Base-by-base conservation (phyloP, 2,888 invertebrate genomes). In the Selenia dentaria region DNA sequence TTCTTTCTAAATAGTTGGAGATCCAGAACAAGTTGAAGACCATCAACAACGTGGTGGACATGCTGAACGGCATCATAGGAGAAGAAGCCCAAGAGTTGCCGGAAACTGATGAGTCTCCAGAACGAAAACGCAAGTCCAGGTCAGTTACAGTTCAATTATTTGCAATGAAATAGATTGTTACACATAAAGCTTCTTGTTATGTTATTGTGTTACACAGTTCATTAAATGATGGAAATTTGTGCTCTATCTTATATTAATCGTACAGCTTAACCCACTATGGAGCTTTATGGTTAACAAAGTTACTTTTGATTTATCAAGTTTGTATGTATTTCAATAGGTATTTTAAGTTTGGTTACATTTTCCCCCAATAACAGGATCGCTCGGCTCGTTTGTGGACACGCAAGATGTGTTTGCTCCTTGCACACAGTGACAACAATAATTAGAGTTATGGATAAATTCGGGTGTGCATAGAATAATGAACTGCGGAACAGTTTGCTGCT, bases 1-100 rank as follows among this genome's bases (percentile, higher is more conserved):
- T 31, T 50, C 46, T 59, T 38, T 24, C 55, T 55, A 48, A 59
- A 58, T 91, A 95, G 95, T 92, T 93, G 76, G 95, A 95, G 91
- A 94, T 95, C 64, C 94, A 94, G 79, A 94, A 93, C 73, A 95
- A 95, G 87, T 86, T 95, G 87, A 95, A 95, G 83, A 96, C 96
- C 0, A 96, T 96, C 75, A 94, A 94, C 82, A 96, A 96, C 79
- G 96, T 97, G 12, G 95, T 97, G 68, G 96, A 96, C 71, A 96
- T 96, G 95, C 91, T 97, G 65, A 95, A 95, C 49, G 95, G 95
- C 22, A 95, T 97, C 70, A 96, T 97, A 66, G 96, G 96, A 0
- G 95, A 96, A 64, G 94, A 94, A 59, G 85, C 79, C 1, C 67
- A 64, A 1, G 79, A 81, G 25, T 34, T 64, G 2, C 58, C 24